These are phyloP conservation scores for Aspiorhynchus laticeps DNA, from an alignment of 2,113 vertebrate genomes.

Conservation along the genomic window DNA sequence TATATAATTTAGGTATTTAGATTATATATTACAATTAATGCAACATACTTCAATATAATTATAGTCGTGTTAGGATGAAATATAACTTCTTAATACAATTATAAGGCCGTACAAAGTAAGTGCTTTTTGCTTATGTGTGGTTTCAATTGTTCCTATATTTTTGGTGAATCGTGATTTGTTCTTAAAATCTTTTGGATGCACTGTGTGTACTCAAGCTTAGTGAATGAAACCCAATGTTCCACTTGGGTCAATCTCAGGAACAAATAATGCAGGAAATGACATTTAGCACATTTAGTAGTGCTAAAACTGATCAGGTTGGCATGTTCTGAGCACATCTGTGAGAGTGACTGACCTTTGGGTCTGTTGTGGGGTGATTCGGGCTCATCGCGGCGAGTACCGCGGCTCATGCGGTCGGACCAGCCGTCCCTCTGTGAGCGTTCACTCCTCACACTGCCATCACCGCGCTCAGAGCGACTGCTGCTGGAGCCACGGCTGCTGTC, in stretches of 20 bases:
- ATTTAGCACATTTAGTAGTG: neutral
- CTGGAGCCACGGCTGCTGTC: conserved; percentile 80
- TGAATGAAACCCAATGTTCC: neutral
- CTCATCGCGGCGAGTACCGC: conserved; percentile 80
- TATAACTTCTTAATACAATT: no score
- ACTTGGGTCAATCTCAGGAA: neutral
- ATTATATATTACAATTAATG: no score
- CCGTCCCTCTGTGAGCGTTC: conserved; percentile 80
- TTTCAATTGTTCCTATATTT: no score
- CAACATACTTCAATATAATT: no score
- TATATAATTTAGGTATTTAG: no score
- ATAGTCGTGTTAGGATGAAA: no score
- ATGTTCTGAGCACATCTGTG: neutral
- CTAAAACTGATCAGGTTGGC: neutral
- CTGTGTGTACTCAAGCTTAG: no score
- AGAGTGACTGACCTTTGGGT: conserved; percentile 81
- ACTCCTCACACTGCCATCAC: conserved; percentile 72
- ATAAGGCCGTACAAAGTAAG: no score
- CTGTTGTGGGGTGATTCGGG: conserved; percentile 84
- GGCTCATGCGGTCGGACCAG: conserved; percentile 83
- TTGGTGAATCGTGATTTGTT: no score
- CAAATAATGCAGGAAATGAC: neutral
- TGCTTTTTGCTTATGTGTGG: no score
- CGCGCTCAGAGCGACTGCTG: conserved; percentile 72
- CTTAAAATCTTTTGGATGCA: no score